phyloP scores from a whole-genome alignment of 2,888 invertebrate genomes.

The Xanthia togata region DNA sequence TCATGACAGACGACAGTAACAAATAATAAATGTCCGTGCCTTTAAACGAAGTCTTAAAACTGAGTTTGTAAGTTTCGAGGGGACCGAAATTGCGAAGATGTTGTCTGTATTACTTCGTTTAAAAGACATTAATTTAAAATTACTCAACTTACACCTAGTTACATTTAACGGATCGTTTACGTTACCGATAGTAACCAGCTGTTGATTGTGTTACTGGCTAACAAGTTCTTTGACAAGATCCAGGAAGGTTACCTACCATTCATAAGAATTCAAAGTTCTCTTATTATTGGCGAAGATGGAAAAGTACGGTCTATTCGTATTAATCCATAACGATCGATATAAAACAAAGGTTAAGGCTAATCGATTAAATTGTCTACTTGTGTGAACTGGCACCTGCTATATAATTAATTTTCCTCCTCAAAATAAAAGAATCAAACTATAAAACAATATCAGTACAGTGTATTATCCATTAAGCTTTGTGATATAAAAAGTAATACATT shows the following conservation, averaged over 20 bases:
- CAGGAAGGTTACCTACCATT: neutral
- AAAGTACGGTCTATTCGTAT: neutral
- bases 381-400: slow-evolving; percentile 33
- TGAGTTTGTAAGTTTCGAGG: slow-evolving; percentile 35
- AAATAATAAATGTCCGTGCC: slow-evolving; percentile 42
- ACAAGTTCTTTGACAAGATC: slow-evolving; percentile 3
- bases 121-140: slow-evolving; percentile 10
- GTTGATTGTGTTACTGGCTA: neutral
- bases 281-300: slow-evolving; percentile 9
- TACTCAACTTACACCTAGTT: neutral
- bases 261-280: neutral
- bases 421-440: slow-evolving; percentile 36
- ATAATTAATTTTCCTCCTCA: neutral
- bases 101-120: slow-evolving; percentile 12
- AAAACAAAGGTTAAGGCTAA: slow-evolving; percentile 11
- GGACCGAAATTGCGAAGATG: slow-evolving; percentile 24
- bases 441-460: slow-evolving; percentile 60
- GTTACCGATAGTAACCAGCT: neutral
- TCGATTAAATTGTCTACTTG: slow-evolving; percentile 22
- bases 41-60: slow-evolving; percentile 37
- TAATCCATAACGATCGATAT: slow-evolving; percentile 2
- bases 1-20: slow-evolving; percentile 28
- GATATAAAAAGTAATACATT: slow-evolving; percentile 62
- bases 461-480: slow-evolving; percentile 61
- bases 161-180: neutral